phyloP scores from a whole-genome alignment of 92 coral and sea anemone species.

The Epizoanthus stellaris region DNA sequence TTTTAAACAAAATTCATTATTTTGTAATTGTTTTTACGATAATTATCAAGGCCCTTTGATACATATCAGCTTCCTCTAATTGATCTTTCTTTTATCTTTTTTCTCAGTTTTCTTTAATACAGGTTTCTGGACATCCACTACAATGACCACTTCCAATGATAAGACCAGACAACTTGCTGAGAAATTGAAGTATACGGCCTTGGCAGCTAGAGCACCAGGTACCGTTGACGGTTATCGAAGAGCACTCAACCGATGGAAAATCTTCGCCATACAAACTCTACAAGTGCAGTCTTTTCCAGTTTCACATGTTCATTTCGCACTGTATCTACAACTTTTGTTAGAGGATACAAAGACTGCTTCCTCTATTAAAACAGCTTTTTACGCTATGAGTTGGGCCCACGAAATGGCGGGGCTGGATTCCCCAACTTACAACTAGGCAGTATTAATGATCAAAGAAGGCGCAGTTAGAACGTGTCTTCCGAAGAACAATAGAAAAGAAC shows the following conservation, averaged over 20 bases:
- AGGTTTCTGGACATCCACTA: constrained; percentile 3
- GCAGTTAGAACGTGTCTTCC: constrained; percentile 21
- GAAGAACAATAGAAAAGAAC: neutral
- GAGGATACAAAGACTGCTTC: constrained; percentile 8
- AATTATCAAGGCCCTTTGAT: neutral
- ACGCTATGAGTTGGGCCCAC: constrained; percentile 46
- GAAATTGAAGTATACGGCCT: neutral
- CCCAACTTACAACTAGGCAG: constrained; percentile 21
- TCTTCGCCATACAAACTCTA: constrained; percentile 14
- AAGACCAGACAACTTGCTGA: neutral
- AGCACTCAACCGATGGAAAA: constrained; percentile 36
- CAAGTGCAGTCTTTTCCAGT: constrained; percentile 30
- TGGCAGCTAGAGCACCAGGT: constrained; percentile 10
- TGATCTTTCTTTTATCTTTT: neutral
- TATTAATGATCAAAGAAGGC: neutral
- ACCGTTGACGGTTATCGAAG: constrained; percentile 13
- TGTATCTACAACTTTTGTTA: constrained; percentile 29
- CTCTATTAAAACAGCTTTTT: constrained; percentile 35
- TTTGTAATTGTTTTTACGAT: neutral
- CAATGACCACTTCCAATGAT: neutral
- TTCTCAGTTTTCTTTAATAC: neutral
- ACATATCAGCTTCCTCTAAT: neutral
- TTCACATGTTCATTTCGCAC: constrained; percentile 18
- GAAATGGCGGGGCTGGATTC: constrained; percentile 27
- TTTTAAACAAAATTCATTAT: neutral